phyloP scores from a whole-genome alignment of 2,113 vertebrate genomes.

The Nansenia antarctica region DNA sequence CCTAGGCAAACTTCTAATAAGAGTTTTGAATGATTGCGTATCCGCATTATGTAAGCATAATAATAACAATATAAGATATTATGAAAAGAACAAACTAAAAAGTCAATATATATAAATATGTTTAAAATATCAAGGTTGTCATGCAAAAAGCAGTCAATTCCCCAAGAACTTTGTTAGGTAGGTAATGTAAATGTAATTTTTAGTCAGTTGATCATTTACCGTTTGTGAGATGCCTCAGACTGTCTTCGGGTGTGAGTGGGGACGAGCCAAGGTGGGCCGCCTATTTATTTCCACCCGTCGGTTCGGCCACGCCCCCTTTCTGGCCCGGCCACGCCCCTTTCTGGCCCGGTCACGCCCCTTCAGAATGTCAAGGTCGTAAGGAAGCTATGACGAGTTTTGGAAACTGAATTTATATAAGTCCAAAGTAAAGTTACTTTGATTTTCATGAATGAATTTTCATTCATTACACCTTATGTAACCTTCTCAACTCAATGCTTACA shows the following conservation, averaged over 20 bases:
- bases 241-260: constrained; percentile 69
- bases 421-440: neutral
- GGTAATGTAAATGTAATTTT: neutral
- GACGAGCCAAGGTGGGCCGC: constrained; percentile 16
- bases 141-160: neutral
- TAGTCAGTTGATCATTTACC: constrained; percentile 57
- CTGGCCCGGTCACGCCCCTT: constrained; percentile 50
- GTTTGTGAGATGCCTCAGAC: constrained; percentile 65
- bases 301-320: constrained; percentile 52
- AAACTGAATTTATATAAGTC: neutral
- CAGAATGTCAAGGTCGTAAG: constrained; percentile 74
- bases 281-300: constrained; percentile 60
- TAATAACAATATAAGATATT: neutral
- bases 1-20: neutral
- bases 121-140: no score
- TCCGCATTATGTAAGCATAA: no score
- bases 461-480: neutral
- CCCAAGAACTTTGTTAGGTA: neutral
- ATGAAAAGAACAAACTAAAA: neutral
- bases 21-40: neutral
- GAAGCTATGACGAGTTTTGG: constrained; percentile 3
- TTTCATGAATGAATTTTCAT: neutral
- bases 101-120: no score
- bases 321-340: no score
- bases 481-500: neutral